phyloP scores from a whole-genome alignment of 2,888 invertebrate genomes.

The Diarsia dahlii region DNA sequence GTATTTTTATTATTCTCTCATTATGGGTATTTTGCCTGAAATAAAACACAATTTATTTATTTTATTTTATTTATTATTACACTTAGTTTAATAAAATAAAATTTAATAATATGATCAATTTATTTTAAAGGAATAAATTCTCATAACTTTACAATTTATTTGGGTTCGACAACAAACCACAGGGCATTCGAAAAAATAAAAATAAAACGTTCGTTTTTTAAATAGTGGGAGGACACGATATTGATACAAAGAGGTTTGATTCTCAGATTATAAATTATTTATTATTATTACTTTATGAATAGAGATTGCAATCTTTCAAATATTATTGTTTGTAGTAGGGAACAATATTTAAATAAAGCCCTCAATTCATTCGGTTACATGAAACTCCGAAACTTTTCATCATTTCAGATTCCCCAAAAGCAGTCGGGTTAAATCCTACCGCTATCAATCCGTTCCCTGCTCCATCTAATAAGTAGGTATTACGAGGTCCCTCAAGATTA shows the following conservation, averaged over 20 bases:
- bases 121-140: not conserved
- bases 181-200: not conserved
- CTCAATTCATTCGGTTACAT: not conserved
- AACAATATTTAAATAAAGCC: not conserved
- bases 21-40: no score
- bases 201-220: conserved; percentile 3
- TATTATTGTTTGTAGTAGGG: not conserved
- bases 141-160: not conserved
- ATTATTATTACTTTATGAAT: not conserved
- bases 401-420: not conserved
- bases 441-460: conserved; percentile 25
- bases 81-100: not conserved
- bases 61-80: no score
- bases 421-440: not conserved
- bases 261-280: not conserved
- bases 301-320: not conserved
- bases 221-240: not conserved
- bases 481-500: conserved; percentile 59
- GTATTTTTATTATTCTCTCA: no score
- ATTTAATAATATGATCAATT: not conserved
- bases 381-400: not conserved
- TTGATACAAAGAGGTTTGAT: not conserved
- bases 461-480: conserved; percentile 62
- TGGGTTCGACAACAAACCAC: not conserved
- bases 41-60: no score